Evolutionary conservation across 2,888 invertebrate species (phyloP).

Genomic region (Hoplodrina ambigua): DNA sequence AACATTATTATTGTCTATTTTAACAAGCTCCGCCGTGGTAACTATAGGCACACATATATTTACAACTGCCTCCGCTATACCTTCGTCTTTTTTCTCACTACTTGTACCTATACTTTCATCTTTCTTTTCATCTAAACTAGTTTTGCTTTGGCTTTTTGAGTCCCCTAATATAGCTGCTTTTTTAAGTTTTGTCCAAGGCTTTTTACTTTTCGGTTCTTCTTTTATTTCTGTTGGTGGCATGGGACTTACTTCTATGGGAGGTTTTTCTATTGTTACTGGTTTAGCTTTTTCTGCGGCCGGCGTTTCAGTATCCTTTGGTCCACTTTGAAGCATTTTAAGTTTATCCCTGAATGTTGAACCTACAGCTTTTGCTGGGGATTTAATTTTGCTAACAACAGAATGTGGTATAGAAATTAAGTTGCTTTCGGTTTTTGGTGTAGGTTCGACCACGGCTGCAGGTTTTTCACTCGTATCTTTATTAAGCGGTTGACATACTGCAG

Average conservation of each 20-base stretch:
- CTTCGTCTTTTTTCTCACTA: slow-evolving; percentile 69
- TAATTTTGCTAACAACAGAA: slow-evolving; percentile 89
- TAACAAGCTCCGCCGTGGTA: slow-evolving; percentile 86
- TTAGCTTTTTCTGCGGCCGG: slow-evolving; percentile 76
- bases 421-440: slow-evolving; percentile 85
- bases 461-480: slow-evolving; percentile 84
- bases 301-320: slow-evolving; percentile 78
- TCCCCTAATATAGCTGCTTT: slow-evolving; percentile 92
- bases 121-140: slow-evolving; percentile 80
- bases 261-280: slow-evolving; percentile 73
- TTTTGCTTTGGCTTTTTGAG: slow-evolving; percentile 82
- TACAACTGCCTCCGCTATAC: slow-evolving; percentile 73
- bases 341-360: slow-evolving; percentile 88
- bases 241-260: slow-evolving; percentile 77
- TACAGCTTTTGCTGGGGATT: slow-evolving; percentile 87
- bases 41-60: slow-evolving; percentile 82
- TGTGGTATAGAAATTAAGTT: slow-evolving; percentile 88
- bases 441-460: slow-evolving; percentile 85
- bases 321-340: slow-evolving; percentile 85
- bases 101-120: slow-evolving; percentile 67
- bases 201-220: slow-evolving; percentile 87
- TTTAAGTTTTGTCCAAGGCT: slow-evolving; percentile 94
- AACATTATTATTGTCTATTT: slow-evolving; percentile 87
- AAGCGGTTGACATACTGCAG: slow-evolving; percentile 85
- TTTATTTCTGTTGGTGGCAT: slow-evolving; percentile 75